Conservation (phyloP, 2,113 vertebrate species). For the Mastomys coucha region DNA sequence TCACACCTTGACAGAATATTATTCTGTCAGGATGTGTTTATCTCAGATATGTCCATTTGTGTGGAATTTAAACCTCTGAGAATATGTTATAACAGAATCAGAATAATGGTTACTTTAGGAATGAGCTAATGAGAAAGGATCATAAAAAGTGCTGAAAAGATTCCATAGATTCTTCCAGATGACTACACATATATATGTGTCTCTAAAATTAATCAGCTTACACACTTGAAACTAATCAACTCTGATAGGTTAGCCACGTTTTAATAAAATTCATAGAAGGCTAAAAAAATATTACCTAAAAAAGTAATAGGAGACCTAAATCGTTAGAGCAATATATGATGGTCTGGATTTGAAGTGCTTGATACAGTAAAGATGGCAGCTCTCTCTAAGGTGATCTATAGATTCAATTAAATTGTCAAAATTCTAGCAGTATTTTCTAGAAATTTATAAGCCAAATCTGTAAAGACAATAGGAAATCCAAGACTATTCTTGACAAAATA, state of each 20-base stretch:
- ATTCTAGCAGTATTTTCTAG: conserved; percentile 48
- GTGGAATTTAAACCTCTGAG: neutral
- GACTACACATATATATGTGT: neutral
- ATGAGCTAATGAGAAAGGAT: neutral
- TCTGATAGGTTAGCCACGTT: neutral
- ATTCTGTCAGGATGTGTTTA: neutral
- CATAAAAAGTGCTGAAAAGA: neutral
- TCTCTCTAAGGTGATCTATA: conserved; percentile 56
- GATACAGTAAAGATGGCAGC: conserved; percentile 31
- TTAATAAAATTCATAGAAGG: conserved; percentile 20
- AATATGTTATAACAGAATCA: neutral
- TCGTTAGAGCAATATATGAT: neutral
- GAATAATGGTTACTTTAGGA: neutral
- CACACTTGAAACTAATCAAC: conserved; percentile 5
- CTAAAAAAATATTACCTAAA: conserved; percentile 4
- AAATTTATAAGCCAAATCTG: conserved; percentile 62
- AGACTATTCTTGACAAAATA: neutral
- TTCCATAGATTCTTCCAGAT: neutral
- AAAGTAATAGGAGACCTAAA: conserved; percentile 42
- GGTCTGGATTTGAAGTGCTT: neutral
- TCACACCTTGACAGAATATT: neutral
- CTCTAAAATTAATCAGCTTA: neutral
- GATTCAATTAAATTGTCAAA: conserved; percentile 66
- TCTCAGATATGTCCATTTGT: neutral
- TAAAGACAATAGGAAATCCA: conserved; percentile 22